Evolutionary conservation across 2,888 invertebrate genomes (phyloP).

Genomic region (Limnephilus marmoratus): DNA sequence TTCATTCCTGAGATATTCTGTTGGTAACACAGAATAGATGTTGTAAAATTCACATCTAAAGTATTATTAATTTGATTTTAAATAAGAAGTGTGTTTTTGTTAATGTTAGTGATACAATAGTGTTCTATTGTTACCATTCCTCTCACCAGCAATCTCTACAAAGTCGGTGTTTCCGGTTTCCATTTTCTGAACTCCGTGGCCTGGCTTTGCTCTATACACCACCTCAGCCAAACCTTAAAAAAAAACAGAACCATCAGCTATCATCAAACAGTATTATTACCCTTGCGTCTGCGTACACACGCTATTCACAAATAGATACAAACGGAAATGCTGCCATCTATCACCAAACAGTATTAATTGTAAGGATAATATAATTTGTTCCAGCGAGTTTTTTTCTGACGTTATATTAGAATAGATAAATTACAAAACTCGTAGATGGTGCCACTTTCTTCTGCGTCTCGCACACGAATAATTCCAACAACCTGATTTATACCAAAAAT

Average conservation of each 20-base stretch:
- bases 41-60: not conserved
- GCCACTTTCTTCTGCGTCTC: no score
- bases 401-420: no score
- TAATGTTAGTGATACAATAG: not conserved
- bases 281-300: no score
- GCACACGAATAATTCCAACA: no score
- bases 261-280: no score
- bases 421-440: no score
- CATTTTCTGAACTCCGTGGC: slow-evolving; percentile 73
- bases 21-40: not conserved
- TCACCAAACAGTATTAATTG: no score
- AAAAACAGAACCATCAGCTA: not conserved
- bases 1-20: not conserved
- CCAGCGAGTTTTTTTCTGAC: no score
- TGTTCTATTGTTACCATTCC: slow-evolving; percentile 71
- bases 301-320: no score
- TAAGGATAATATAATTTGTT: no score
- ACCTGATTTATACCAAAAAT: no score
- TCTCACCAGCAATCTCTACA: slow-evolving; percentile 77
- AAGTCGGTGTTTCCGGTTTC: slow-evolving; percentile 75
- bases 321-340: no score
- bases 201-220: slow-evolving; percentile 62
- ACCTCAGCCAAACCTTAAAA: slow-evolving; percentile 74
- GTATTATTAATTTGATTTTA: not conserved
- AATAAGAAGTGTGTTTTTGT: not conserved